A percentile compares a stretch with the other conserved stretches of the same genome.
These are phyloP conservation scores for Rhagoletis zephyria DNA, from an alignment of 1,140 invertebrate genomes.

Conservation along the genomic window DNA sequence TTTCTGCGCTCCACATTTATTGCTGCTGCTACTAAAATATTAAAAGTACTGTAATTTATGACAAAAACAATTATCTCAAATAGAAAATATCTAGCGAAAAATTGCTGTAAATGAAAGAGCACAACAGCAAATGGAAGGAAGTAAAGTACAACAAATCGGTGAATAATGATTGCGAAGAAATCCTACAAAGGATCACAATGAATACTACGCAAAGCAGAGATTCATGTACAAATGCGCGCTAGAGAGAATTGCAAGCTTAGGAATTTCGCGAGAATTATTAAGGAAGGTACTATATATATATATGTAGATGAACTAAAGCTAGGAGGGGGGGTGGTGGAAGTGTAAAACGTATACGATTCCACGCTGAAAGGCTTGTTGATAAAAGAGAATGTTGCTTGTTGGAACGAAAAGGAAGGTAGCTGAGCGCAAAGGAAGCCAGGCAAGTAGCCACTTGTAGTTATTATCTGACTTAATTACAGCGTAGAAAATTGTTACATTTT, in stretches of 20 bases:
- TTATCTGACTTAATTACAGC: slow-evolving; percentile 40
- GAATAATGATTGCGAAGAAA: not conserved
- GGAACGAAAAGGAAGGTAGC: too few species aligned
- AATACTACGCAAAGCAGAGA: not conserved
- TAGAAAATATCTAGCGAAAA: not conserved
- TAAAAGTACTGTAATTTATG: slow-evolving; percentile 27
- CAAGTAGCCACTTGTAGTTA: slow-evolving; percentile 33
- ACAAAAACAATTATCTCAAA: slow-evolving; percentile 32
- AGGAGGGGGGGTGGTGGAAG: not conserved
- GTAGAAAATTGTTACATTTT: not conserved
- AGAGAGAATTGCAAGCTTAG: not conserved
- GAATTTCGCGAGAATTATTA: not conserved
- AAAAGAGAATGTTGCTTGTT: too few species aligned
- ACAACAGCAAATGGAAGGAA: not conserved
- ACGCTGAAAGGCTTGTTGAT: not conserved
- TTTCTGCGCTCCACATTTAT: not conserved
- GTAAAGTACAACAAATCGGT: not conserved
- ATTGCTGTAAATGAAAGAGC: not conserved
- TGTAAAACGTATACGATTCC: not conserved
- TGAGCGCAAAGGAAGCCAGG: not conserved
- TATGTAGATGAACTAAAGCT: not conserved
- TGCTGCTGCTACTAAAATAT: not conserved
- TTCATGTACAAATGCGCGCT: not conserved
- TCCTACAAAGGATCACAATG: not conserved
- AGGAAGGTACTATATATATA: not conserved